Evolutionary conservation across 2,113 vertebrate genomes (phyloP), one percentile per base, ranked within the genome.

Genomic region (Strix uralensis): DNA sequence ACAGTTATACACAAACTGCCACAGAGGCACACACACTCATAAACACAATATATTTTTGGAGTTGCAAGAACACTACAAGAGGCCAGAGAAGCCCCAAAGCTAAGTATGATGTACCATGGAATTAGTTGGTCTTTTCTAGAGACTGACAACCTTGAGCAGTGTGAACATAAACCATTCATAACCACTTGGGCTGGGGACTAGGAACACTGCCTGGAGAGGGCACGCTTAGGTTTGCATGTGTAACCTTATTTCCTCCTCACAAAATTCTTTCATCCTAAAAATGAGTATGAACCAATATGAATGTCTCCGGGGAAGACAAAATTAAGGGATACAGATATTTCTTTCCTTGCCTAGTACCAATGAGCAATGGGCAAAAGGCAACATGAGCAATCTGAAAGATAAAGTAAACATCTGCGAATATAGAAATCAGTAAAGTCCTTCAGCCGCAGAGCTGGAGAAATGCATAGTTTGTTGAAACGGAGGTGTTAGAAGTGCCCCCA

Each of bases 91-190:
- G 4, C 8, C 15, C 8, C 12, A 51, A 63, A 34, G 15, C 10
- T 9, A 55, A n/a, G 7, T 19, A 47, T 1, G 0, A 32, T 25
- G 18, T 59, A 59, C 23, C 23, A 42, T 44, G 4, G 15, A 46
- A 26, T 55, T 65, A 65, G 4, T 5, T 54, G 44, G 8, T 47
- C 14, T 66, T 69, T 90, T 70, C 52, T 54, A 72, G 57, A 88
- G 29, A 26, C 7, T 69, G 10, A 47, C 5, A 87, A 10, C 11
- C 16, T 46, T 46, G 18, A 69, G 52, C 14, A 40, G 4, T 15
- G 18, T n/a, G 13, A 23, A 34, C 3, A 1, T 67, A 36, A 87
- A 32, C 18, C 7, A 13, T 21, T 73, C 3, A 3, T 49, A 58
- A 62, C 25, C 9, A 4, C 21, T 78, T 74, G 32, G 11, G 49